phyloP scores from a whole-genome alignment of 2,888 invertebrate species.

The Athrips mouffetella region DNA sequence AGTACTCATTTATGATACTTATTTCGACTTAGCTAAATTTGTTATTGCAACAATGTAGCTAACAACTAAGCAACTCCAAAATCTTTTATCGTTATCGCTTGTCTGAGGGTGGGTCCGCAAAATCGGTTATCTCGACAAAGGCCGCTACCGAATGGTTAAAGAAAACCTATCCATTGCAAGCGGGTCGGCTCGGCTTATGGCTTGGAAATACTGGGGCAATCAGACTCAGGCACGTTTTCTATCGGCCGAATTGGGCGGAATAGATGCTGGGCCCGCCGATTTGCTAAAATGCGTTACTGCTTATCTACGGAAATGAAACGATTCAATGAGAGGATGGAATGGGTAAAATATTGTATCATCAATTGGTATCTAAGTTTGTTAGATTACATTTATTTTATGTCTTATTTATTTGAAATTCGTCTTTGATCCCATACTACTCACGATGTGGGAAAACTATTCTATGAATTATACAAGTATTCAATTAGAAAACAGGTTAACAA shows the following conservation, averaged over 20 bases:
- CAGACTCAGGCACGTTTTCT: constrained; percentile 29
- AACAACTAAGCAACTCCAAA: no score
- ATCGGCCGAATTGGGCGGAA: constrained; percentile 17
- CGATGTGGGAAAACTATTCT: no score
- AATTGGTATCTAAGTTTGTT: no score
- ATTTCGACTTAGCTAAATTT: no score
- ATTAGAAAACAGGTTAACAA: no score
- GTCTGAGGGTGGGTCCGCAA: neutral
- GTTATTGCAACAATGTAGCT: neutral
- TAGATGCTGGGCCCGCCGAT: neutral
- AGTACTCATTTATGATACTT: no score
- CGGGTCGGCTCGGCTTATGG: constrained; percentile 8
- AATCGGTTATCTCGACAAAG: constrained; percentile 21
- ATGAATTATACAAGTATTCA: no score
- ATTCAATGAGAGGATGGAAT: no score
- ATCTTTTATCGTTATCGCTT: neutral
- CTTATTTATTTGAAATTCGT: no score
- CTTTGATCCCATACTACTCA: no score
- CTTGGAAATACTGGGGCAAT: constrained; percentile 17
- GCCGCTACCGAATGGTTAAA: neutral
- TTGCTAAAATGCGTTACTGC: constrained; percentile 3
- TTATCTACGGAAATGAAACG: no score
- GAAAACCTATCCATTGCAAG: constrained; percentile 1
- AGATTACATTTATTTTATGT: no score
- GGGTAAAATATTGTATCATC: neutral